These are phyloP conservation scores for Lamprologus lemairii DNA, from an alignment of 2,113 vertebrate genomes.

Conservation along the genomic window DNA sequence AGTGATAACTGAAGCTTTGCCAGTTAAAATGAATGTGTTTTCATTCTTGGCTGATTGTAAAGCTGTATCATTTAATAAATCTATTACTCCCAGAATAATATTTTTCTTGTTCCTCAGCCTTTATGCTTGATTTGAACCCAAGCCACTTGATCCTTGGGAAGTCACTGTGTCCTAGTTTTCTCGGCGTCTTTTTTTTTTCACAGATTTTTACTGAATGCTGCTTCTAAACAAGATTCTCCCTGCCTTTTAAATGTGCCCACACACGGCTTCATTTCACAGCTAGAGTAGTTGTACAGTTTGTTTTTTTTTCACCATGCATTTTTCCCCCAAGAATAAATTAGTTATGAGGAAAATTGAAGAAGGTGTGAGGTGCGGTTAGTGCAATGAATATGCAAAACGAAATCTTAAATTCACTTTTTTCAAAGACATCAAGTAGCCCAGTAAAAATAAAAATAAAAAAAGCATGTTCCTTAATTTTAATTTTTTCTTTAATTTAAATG, in stretches of 20 bases:
- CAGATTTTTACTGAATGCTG: neutral
- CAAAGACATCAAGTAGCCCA: neutral
- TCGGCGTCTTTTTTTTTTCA: fast-evolving
- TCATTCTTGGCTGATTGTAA: neutral
- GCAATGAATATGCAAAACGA: neutral
- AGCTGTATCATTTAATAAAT: neutral
- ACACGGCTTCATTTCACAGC: neutral
- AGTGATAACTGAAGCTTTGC: neutral
- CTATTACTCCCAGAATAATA: neutral
- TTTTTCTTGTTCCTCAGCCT: neutral
- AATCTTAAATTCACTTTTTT: neutral
- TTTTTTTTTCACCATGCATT: neutral
- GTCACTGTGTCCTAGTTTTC: neutral
- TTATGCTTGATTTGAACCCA: neutral
- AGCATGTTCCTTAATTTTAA: neutral
- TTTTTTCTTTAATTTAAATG: neutral
- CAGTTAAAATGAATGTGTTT: neutral
- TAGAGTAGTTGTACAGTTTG: neutral
- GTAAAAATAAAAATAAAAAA: neutral
- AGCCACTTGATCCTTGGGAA: neutral
- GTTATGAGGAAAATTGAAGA: neutral
- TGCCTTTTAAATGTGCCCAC: neutral
- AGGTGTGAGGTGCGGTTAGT: neutral
- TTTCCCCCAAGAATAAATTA: neutral
- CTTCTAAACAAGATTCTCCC: neutral